Base-by-base conservation (phyloP, 2,797 vertebrate species). In the Sandelia bainsii region DNA sequence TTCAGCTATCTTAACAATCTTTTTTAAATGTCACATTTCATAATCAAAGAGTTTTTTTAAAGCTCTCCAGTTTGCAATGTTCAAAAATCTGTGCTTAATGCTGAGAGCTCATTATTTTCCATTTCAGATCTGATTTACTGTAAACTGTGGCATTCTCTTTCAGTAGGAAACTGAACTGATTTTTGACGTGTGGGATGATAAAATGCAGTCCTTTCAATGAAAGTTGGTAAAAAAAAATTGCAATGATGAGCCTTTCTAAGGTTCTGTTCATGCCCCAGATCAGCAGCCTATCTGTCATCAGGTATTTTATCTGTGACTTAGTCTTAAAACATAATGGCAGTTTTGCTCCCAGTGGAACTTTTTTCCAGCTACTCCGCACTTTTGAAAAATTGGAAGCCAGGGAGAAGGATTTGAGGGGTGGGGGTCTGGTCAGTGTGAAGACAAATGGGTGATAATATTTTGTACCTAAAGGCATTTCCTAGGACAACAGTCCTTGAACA, bases 71-170 rank as follows among this genome's bases (percentile, higher is more conserved):
- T 68, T 68, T 56, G 14, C 44, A 17, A 12, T 32, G 11, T 51
- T 22, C 14, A 34, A 17, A 52, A 39, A 39, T 49, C 17, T 53
- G 17, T 40, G 48, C 19, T 27, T 17, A 54, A 52, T 12, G 13
- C 63, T 40, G 57, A 48, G 52, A 66, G 46, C 56, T 73, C 42
- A 63, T 84, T 81, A 81, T 67, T 81, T 83, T 45, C 19, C 8
- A 2, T 65, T 69, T 61, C n/a, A 67, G 34, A 66, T 61, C 6
- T 12, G 7, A 7, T 79, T 63, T 23, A 8, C 22, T 27, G 29
- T n/a, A 14, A 67, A 71, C 34, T 17, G 22, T 63, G 17, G 44
- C 7, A 40, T 44, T 19, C 42, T 12, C 9, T 54, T 22, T 49
- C 8, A 53, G 37, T 5, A 14, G 34, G 23, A 69, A 62, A 22